These are phyloP conservation scores for Ectobius pallidus DNA, from an alignment of 2,888 invertebrate species.

Conservation along the genomic window DNA sequence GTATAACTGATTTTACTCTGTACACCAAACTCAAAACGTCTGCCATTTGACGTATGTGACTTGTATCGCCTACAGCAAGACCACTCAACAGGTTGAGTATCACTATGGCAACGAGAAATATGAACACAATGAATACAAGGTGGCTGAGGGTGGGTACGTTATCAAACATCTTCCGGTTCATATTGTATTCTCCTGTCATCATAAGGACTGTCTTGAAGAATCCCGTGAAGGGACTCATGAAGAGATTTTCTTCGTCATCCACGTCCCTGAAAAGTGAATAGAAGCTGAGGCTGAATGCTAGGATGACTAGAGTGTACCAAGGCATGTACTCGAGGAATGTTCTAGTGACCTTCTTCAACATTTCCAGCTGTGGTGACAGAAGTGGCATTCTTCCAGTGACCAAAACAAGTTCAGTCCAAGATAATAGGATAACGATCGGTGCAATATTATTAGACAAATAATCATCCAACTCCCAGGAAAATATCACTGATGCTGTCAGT, in stretches of 20 bases:
- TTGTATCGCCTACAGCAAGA: conserved; percentile 22
- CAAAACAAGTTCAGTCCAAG: conserved; percentile 5
- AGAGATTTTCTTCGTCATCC: neutral
- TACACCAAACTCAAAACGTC: neutral
- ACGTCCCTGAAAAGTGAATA: neutral
- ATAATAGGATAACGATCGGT: neutral
- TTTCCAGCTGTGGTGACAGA: conserved; percentile 3
- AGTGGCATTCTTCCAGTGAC: neutral
- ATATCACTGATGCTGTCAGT: neutral
- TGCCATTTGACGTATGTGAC: neutral
- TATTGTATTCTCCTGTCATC: neutral
- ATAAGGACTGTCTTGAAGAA: neutral
- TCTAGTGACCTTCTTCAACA: conserved; percentile 5
- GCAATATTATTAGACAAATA: neutral
- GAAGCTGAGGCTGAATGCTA: neutral
- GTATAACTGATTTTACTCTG: neutral
- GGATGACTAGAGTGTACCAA: neutral
- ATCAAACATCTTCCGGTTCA: neutral
- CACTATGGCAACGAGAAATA: conserved; percentile 22
- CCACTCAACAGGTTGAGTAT: conserved; percentile 24
- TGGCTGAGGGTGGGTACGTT: neutral
- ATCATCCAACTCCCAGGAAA: neutral
- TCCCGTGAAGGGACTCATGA: neutral
- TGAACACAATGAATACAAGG: conserved; percentile 2
- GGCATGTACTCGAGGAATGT: conserved; percentile 11